Evolutionary conservation across 1,140 invertebrate genomes (phyloP).

Genomic region (Drosophila jambulina): DNA sequence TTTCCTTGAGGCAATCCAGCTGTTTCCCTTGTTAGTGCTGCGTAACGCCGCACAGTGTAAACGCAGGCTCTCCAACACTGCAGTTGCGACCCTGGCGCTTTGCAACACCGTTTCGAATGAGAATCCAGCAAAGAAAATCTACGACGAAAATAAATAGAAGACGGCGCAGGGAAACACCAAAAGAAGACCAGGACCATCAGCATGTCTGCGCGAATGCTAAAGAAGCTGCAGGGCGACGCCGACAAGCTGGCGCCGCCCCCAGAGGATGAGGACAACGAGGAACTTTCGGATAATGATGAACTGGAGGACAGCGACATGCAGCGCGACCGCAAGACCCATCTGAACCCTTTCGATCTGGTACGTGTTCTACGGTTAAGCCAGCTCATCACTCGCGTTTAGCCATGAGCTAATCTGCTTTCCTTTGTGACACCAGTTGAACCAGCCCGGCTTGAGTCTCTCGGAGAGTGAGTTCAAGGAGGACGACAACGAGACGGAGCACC

Average conservation of each 20-base stretch:
- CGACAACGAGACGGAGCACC: constrained; percentile 88
- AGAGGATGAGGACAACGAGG: constrained; percentile 66
- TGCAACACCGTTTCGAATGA: constrained; percentile 11
- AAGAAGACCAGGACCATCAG: not conserved
- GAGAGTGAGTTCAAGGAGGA: constrained; percentile 90
- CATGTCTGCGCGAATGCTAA: constrained; percentile 88
- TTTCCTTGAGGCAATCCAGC: constrained; percentile 3
- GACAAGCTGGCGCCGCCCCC: constrained; percentile 84
- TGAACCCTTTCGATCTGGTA: constrained; percentile 73
- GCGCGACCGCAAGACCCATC: constrained; percentile 57
- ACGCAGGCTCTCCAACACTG: not conserved
- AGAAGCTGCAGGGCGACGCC: constrained; percentile 87
- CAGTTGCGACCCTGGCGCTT: not conserved
- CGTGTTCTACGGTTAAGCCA: constrained; percentile 23
- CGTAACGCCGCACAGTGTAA: not conserved
- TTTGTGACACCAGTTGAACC: constrained; percentile 85
- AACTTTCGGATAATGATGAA: constrained; percentile 71
- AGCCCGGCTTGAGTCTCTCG: constrained; percentile 87
- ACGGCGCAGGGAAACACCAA: not conserved
- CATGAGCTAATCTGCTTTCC: not conserved
- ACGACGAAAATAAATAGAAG: constrained; percentile 35
- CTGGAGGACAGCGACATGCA: constrained; percentile 85
- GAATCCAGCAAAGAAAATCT: constrained; percentile 28
- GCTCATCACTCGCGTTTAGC: constrained; percentile 12
- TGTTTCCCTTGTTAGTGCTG: constrained; percentile 5